Evolutionary conservation across 2,797 vertebrate genomes (phyloP), one percentile per base, ranked within the genome.

Genomic region (Xenentodon cancila): DNA sequence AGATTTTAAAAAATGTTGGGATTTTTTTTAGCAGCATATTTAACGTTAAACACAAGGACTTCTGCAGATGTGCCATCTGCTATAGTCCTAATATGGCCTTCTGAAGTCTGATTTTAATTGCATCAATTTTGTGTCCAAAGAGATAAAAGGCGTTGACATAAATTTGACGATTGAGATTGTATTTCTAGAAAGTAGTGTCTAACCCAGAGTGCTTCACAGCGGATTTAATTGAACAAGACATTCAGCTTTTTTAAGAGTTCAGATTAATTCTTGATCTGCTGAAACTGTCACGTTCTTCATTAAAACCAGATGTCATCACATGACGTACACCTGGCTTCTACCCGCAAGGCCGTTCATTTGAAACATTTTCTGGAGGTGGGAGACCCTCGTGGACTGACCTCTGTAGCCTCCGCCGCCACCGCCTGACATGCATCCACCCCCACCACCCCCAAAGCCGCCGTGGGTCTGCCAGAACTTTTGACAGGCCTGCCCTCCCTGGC

Each of bases 321-420:
- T 15, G 53, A 25, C 34, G 27, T 18, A 45, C 25, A 40, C 48
- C 20, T 43, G 12, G 30, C 56, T 32, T 43, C 17, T 8, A 42
- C n/a, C 49, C 63, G 63, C 42, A 27, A 47, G 17, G 21, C 3
- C 1, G 4, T 59, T 61, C 62, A 52, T 64, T 56, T 64, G 25
- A n/a, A 53, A 59, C 20, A 3, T 68, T 53, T 49, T 50, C n/a
- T 18, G 2, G 15, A 45, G 4, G 9, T 50, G 12, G 16, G 9
- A 51, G 51, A 53, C 20, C 54, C 74, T 13, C 22, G 1, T 8
- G 21, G 46, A 73, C 86, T 82, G n/a, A 98, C 97, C 97, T 95
- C 97, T 96, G 90, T 97, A 99, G 92, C 98, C 98, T 90, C 97
- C 98, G 53, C 97, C 97, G 76, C 96, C 98, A 54, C 97, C 98